Evolutionary conservation across 2,888 invertebrate genomes (phyloP).

Genomic region (Eupithecia subfuscata): DNA sequence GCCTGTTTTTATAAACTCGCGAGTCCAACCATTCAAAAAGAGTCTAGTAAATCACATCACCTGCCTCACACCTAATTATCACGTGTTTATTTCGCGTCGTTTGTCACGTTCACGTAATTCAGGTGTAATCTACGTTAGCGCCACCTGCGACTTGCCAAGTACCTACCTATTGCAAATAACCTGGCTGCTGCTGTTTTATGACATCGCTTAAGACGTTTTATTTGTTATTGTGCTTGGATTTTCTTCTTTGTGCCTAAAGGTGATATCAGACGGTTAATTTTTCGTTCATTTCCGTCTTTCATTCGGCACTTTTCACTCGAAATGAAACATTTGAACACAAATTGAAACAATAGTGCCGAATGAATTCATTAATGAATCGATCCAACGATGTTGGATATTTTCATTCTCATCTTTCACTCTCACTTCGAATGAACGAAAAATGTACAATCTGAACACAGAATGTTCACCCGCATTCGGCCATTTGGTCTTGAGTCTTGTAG

Average conservation of each 20-base stretch:
- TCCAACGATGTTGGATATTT: no score
- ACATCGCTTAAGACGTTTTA: neutral
- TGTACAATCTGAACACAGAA: no score
- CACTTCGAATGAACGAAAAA: no score
- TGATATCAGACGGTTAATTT: no score
- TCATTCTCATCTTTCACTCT: no score
- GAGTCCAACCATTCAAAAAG: neutral
- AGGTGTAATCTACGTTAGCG: conserved; percentile 60
- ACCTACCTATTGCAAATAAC: neutral
- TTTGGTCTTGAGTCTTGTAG: no score
- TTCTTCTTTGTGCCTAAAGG: neutral
- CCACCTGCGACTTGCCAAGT: conserved; percentile 61
- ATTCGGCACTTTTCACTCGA: no score
- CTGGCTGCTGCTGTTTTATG: conserved; percentile 1
- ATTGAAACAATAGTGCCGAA: no score
- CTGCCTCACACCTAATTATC: conserved; percentile 46
- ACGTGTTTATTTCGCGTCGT: conserved; percentile 57
- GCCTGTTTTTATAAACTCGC: neutral
- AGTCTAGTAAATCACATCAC: neutral
- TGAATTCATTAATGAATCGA: no score
- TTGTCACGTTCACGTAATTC: conserved; percentile 55
- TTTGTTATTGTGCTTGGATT: conserved; percentile 4
- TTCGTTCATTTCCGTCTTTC: no score
- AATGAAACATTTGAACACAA: no score
- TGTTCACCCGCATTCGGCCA: no score